These are phyloP conservation scores for Mionectes olivaceus DNA, from an alignment of 2,797 vertebrate genomes.

Conservation along the genomic window DNA sequence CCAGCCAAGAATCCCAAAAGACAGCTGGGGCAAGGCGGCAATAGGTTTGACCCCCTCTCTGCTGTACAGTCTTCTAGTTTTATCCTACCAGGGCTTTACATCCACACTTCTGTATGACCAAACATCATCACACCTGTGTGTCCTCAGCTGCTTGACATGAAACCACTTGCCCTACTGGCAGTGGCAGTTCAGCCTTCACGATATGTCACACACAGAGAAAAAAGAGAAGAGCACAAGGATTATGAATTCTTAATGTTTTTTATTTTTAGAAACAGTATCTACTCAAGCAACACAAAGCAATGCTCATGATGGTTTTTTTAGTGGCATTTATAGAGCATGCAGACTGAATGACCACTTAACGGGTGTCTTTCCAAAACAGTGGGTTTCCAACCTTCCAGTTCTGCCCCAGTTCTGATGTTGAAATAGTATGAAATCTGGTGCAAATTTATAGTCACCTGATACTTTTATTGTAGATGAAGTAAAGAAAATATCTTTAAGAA, in stretches of 20 bases:
- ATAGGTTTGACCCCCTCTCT: not conserved
- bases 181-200: fast-evolving
- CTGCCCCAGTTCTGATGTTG: not conserved
- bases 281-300: not conserved
- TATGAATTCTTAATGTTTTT: not conserved
- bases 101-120: not conserved
- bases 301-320: not conserved
- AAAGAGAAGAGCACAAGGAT: not conserved
- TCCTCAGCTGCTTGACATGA: not conserved
- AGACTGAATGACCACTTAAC: not conserved
- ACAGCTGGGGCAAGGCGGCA: not conserved
- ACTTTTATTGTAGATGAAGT: not conserved
- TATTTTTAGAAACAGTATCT: not conserved
- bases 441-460: not conserved
- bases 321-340: no score
- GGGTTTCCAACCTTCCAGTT: not conserved
- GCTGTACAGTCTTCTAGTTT: not conserved
- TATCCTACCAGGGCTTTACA: not conserved
- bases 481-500: not conserved
- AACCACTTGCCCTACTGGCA: not conserved
- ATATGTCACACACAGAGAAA: not conserved
- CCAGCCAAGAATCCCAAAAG: not conserved
- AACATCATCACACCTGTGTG: not conserved
- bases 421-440: not conserved
- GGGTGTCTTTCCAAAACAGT: not conserved